These are phyloP conservation scores for silkworm (Bombyx mori) DNA, from an alignment of 1,140 invertebrate genomes.

Conservation along the genomic window ASM3026992v2 NC_085127.1:11160001-11160500, in stretches of 20 bases:
- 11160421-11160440: conserved; percentile 51
- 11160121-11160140: conserved; percentile 18
- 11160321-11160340: neutral
- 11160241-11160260: conserved; percentile 29
- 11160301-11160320: conserved; percentile 24
- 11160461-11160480: conserved; percentile 33
- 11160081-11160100: neutral
- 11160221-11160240: conserved; percentile 53
- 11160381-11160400: conserved; percentile 53
- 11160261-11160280: conserved; percentile 36
- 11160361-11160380: conserved; percentile 24
- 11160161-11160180: conserved; percentile 46
- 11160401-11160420: conserved; percentile 39
- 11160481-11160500: conserved; percentile 32
- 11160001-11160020: conserved; percentile 31
- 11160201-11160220: conserved; percentile 22
- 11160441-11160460: conserved; percentile 55
- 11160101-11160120: conserved; percentile 12
- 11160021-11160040: neutral
- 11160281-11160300: conserved; percentile 46
- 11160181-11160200: conserved; percentile 41
- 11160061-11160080: neutral
- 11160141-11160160: conserved; percentile 48
- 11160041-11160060: conserved; percentile 13
- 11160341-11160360: conserved; percentile 22